Conservation (phyloP, 2,113 vertebrate species). For the Gallinago paraguaiae region DNA sequence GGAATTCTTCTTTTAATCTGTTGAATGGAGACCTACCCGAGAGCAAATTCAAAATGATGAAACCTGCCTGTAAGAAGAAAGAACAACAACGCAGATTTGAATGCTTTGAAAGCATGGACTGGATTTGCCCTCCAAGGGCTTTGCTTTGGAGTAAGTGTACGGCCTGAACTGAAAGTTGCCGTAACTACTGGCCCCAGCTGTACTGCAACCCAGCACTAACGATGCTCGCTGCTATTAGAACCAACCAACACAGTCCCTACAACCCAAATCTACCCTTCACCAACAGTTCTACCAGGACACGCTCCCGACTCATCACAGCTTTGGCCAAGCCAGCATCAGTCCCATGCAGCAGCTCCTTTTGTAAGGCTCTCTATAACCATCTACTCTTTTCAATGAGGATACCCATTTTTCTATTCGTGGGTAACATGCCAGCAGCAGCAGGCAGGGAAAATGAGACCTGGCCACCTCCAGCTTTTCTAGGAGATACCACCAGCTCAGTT, state of each 20-base stretch:
- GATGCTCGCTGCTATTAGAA: neutral
- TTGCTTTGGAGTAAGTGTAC: neutral
- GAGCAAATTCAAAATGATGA: neutral
- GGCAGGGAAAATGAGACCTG: neutral
- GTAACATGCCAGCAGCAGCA: fast-evolving
- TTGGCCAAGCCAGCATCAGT: neutral
- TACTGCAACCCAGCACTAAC: neutral
- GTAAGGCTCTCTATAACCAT: fast-evolving
- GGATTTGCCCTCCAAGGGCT: neutral
- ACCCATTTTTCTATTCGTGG: fast-evolving
- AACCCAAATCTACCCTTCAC: neutral
- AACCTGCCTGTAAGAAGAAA: neutral
- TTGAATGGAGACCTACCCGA: neutral
- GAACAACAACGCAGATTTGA: neutral
- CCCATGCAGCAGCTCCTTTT: neutral
- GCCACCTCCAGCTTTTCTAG: neutral
- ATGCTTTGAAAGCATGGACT: neutral
- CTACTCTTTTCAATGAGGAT: neutral
- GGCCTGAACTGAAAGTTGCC: neutral
- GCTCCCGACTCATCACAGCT: neutral
- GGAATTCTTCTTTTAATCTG: neutral
- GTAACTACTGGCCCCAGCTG: neutral
- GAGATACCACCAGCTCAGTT: neutral
- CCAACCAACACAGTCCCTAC: fast-evolving
- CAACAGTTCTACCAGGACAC: neutral